Evolutionary conservation across 2,888 invertebrate genomes (phyloP).

Genomic region (Phalangium opilio): DNA sequence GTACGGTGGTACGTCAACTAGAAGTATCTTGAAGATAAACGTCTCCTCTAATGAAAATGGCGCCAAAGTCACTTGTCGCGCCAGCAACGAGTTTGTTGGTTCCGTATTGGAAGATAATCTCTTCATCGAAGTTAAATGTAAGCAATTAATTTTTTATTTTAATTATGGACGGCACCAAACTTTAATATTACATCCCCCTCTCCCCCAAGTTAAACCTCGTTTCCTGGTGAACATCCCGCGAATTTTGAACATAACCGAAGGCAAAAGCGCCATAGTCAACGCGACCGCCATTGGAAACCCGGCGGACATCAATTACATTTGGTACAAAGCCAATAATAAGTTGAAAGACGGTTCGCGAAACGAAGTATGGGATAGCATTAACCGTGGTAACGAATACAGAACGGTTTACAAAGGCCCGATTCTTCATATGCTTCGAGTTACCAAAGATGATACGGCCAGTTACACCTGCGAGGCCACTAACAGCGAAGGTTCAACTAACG

Average conservation of each 20-base stretch:
- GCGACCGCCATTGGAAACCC: conserved; percentile 76
- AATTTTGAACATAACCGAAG: conserved; percentile 42
- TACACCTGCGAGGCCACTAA: conserved; percentile 78
- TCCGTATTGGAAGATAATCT: too few relatives aligned
- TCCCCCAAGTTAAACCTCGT: conserved; percentile 35
- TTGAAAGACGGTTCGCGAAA: conserved; percentile 11
- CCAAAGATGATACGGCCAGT: conserved; percentile 64
- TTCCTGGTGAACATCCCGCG: conserved; percentile 27
- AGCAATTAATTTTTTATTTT: too few relatives aligned
- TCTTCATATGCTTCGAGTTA: conserved; percentile 65
- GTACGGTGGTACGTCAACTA: conserved; percentile 70
- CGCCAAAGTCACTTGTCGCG: conserved; percentile 78
- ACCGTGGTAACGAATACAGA: conserved; percentile 2
- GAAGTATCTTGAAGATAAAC: conserved; percentile 35
- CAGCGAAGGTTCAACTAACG: conserved; percentile 61
- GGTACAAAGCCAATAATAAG: conserved; percentile 40
- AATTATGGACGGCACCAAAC: too few relatives aligned
- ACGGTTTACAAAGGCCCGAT: conserved; percentile 29
- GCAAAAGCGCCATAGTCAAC: conserved; percentile 59
- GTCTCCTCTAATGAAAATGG: conserved; percentile 71
- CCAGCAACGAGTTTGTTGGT: conserved; percentile 48
- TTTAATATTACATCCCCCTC: too few relatives aligned
- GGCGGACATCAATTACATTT: conserved; percentile 60
- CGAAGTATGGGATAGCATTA: background rate
- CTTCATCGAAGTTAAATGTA: too few relatives aligned